These are phyloP conservation scores for Biston stratarius DNA, from an alignment of 2,888 invertebrate species.

Conservation along the genomic window DNA sequence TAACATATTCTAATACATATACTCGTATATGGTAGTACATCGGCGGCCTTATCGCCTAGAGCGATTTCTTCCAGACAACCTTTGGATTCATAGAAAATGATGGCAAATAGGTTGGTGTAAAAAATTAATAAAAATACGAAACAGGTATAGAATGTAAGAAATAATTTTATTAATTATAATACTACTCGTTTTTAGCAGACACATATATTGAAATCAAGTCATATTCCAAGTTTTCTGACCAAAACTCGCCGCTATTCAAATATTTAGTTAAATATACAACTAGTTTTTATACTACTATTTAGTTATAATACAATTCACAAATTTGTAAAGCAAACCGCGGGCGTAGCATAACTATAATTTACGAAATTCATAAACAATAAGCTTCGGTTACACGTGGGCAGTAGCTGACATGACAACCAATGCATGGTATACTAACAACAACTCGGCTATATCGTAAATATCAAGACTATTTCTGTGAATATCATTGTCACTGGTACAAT, in stretches of 20 bases:
- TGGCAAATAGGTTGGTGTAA: too few relatives aligned
- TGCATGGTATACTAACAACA: conserved; percentile 70
- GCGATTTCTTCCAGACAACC: too few relatives aligned
- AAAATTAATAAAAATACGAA: too few relatives aligned
- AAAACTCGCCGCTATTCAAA: conserved; percentile 38
- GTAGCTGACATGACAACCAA: conserved; percentile 67
- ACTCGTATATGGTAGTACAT: too few relatives aligned
- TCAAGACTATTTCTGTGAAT: conserved; percentile 53
- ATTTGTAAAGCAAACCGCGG: conserved; percentile 48
- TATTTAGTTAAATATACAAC: conserved; percentile 38
- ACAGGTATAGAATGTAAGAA: too few relatives aligned
- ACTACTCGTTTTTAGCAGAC: too few relatives aligned
- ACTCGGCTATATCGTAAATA: conserved; percentile 65
- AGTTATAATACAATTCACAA: conserved; percentile 30
- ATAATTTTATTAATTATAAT: too few relatives aligned
- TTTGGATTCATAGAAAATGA: too few relatives aligned
- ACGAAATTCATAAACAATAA: conserved; percentile 70
- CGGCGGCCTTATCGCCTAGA: too few relatives aligned
- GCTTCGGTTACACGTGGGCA: conserved; percentile 79
- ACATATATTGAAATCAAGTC: too few relatives aligned
- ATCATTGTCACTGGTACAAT: conserved; percentile 47
- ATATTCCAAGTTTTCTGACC: conserved; percentile 31
- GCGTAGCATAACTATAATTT: conserved; percentile 68
- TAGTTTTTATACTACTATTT: too few relatives aligned
- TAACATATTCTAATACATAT: too few relatives aligned